Conservation (phyloP, 2,888 invertebrate genomes). For the Euzophera pinguis region DNA sequence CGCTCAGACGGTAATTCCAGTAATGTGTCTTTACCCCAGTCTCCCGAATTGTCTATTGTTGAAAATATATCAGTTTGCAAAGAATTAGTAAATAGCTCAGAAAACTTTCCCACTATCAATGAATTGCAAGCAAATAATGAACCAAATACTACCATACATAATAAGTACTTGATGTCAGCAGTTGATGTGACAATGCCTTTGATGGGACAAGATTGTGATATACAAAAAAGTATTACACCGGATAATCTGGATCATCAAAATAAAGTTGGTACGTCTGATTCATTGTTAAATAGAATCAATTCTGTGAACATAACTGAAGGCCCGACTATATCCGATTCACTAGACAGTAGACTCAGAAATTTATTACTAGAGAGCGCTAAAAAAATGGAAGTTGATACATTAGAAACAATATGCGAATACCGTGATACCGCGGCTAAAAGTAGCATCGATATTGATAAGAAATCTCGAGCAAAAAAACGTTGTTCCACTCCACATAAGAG, state of each 20-base stretch:
- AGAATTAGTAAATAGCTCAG: slow-evolving; percentile 33
- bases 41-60: slow-evolving; percentile 66
- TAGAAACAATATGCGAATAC: slow-evolving; percentile 27
- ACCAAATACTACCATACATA: slow-evolving; percentile 23
- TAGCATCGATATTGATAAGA: slow-evolving; percentile 26
- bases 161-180: slow-evolving; percentile 43
- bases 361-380: slow-evolving; percentile 61
- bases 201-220: slow-evolving; percentile 51
- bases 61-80: slow-evolving; percentile 59
- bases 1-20: slow-evolving; percentile 41
- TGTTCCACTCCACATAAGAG: slow-evolving; percentile 55
- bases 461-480: slow-evolving; percentile 36
- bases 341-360: slow-evolving; percentile 50
- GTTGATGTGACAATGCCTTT: slow-evolving; percentile 53
- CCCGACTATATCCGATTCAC: slow-evolving; percentile 43
- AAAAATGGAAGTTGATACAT: slow-evolving; percentile 32
- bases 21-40: slow-evolving; percentile 53
- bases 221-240: slow-evolving; percentile 28
- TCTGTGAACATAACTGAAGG: slow-evolving; percentile 41
- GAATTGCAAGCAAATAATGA: slow-evolving; percentile 33
- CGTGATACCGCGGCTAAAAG: slow-evolving; percentile 18
- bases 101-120: slow-evolving; percentile 37
- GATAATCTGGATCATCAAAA: slow-evolving; percentile 17
- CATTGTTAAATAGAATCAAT: slow-evolving; percentile 41
- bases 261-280: slow-evolving; percentile 34